phyloP scores from a whole-genome alignment of 2,113 vertebrate genomes.

The Vidua chalybeata region DNA sequence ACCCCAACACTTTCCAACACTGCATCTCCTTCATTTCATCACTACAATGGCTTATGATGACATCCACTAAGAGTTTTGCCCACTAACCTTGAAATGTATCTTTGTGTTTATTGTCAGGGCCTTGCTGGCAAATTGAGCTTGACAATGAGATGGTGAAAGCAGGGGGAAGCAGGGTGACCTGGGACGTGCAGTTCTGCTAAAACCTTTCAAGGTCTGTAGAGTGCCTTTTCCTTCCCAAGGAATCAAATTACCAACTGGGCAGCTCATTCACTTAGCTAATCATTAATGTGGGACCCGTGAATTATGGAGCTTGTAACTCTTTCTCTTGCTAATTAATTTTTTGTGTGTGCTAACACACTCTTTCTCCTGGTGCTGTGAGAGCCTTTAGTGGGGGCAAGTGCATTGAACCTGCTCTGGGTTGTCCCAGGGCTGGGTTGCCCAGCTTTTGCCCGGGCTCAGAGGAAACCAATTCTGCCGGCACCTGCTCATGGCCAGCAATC shows the following conservation, averaged over 20 bases:
- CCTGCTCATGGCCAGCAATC: fast-evolving
- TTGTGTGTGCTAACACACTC: neutral
- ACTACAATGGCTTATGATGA: neutral
- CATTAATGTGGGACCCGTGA: neutral
- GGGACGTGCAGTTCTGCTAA: constrained; percentile 50
- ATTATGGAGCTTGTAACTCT: constrained; percentile 12
- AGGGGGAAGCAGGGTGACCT: constrained; percentile 64
- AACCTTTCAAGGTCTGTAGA: constrained; percentile 53
- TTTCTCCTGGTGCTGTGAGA: neutral
- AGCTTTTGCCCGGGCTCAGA: fast-evolving
- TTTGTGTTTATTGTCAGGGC: constrained; percentile 60
- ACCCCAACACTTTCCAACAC: neutral
- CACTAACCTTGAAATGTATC: constrained; percentile 57
- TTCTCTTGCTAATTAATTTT: constrained; percentile 45
- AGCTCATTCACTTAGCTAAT: constrained; percentile 52
- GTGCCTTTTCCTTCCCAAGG: constrained; percentile 57
- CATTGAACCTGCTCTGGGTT: neutral
- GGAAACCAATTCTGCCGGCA: neutral
- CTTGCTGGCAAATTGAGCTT: constrained; percentile 63
- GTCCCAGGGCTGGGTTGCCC: neutral
- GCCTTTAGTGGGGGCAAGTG: fast-evolving
- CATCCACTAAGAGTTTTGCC: constrained; percentile 44
- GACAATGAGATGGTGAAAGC: constrained; percentile 51
- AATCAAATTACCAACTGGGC: constrained; percentile 49
- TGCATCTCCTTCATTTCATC: neutral